phyloP scores from a whole-genome alignment of 2,113 vertebrate species.

The Tympanuchus pallidicinctus region DNA sequence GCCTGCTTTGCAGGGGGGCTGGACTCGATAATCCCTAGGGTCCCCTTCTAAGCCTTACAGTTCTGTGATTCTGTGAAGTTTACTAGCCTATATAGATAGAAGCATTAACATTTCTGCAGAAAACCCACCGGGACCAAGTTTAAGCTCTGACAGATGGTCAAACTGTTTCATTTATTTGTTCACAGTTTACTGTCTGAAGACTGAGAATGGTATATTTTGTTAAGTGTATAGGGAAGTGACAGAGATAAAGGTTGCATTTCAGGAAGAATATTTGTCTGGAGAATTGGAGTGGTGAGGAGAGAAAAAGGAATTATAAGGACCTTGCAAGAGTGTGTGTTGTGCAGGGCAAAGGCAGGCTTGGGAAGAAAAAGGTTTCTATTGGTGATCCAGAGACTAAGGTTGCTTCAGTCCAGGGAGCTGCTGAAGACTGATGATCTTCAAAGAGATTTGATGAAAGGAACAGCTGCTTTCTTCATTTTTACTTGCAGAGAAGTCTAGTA shows the following conservation, averaged over 20 bases:
- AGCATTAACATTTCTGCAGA: background rate
- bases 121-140: background rate
- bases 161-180: constrained; percentile 9
- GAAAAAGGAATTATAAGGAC: background rate
- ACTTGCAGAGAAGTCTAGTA: background rate
- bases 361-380: background rate
- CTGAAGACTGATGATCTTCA: background rate
- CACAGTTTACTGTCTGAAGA: background rate
- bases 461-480: background rate
- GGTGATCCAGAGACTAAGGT: background rate
- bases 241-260: background rate
- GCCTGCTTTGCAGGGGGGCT: too few species aligned
- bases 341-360: background rate
- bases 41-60: too few species aligned
- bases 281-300: background rate
- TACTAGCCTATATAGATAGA: fast-evolving
- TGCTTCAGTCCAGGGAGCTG: background rate
- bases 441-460: background rate
- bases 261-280: background rate
- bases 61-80: background rate
- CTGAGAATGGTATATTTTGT: background rate
- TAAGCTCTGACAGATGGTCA: background rate
- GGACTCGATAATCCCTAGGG: too few species aligned
- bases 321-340: fast-evolving
- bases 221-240: background rate